phyloP scores from a whole-genome alignment of 2,888 invertebrate species.

The Anagyrus pseudococci region DNA sequence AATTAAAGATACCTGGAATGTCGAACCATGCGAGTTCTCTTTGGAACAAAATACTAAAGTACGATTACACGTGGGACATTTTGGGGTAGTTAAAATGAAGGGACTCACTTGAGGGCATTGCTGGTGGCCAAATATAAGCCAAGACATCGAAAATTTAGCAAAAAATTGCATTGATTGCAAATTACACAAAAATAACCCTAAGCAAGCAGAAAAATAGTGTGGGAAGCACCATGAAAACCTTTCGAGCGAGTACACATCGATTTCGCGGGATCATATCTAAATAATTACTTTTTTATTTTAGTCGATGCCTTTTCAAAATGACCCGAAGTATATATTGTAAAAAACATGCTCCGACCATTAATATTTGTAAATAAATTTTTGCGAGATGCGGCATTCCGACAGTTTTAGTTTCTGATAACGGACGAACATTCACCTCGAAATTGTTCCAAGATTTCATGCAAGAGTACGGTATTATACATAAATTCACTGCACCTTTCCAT shows the following conservation, averaged over 20 bases:
- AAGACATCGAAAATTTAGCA: slow-evolving; percentile 27
- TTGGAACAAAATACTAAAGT: slow-evolving; percentile 5
- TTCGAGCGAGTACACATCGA: slow-evolving; percentile 39
- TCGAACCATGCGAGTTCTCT: slow-evolving; percentile 3
- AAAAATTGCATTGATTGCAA: slow-evolving; percentile 29
- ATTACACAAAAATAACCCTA: slow-evolving; percentile 28
- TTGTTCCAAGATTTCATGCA: not conserved
- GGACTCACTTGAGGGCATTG: slow-evolving; percentile 40
- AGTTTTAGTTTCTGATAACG: slow-evolving; percentile 38
- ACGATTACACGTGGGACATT: slow-evolving; percentile 41
- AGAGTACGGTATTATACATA: slow-evolving; percentile 15
- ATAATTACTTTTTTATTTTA: slow-evolving; percentile 36
- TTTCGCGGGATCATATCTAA: slow-evolving; percentile 37
- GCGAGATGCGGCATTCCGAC: slow-evolving; percentile 35
- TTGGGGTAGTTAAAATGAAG: slow-evolving; percentile 45
- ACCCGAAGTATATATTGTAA: slow-evolving; percentile 33
- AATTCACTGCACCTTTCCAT: slow-evolving; percentile 28
- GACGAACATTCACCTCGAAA: slow-evolving; percentile 33
- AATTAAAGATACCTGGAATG: slow-evolving; percentile 4
- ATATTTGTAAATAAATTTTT: slow-evolving; percentile 34
- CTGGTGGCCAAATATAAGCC: slow-evolving; percentile 42
- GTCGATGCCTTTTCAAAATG: slow-evolving; percentile 37
- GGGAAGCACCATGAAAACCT: slow-evolving; percentile 36
- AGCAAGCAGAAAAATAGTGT: slow-evolving; percentile 25
- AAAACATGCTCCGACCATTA: slow-evolving; percentile 28